phyloP scores from a whole-genome alignment of 1,140 invertebrate species.

The Harlomillsia oculata region DNA sequence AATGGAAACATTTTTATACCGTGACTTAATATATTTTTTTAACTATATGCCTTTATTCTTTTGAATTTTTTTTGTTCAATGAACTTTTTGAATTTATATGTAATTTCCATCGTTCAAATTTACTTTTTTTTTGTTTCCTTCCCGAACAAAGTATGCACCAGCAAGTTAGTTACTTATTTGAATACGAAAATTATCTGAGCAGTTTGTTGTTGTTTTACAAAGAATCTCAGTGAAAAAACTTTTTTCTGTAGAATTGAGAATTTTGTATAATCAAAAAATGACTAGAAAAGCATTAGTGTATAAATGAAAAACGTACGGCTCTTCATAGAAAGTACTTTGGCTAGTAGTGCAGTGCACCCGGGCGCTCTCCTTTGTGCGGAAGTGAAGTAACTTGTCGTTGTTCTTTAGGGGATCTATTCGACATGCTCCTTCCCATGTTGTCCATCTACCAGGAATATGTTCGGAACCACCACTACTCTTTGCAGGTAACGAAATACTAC shows the following conservation, averaged over 20 bases:
- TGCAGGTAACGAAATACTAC: slow-evolving; percentile 52
- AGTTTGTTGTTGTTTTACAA: no score
- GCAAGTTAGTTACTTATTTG: no score
- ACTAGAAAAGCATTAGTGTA: neutral
- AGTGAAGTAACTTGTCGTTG: neutral
- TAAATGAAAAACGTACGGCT: slow-evolving; percentile 2
- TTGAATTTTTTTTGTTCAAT: no score
- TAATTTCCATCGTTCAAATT: no score
- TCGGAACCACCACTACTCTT: slow-evolving; percentile 54
- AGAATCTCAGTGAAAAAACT: slow-evolving; percentile 2
- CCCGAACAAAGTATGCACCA: no score
- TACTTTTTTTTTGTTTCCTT: no score
- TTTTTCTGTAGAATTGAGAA: slow-evolving; percentile 6
- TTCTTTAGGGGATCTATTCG: slow-evolving; percentile 50
- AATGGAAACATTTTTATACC: no score
- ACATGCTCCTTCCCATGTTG: slow-evolving; percentile 56
- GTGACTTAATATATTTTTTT: no score
- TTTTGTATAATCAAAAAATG: neutral
- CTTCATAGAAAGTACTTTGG: slow-evolving; percentile 13
- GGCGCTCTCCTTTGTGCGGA: neutral
- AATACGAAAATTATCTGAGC: no score
- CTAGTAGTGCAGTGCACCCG: neutral
- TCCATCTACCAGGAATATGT: slow-evolving; percentile 59
- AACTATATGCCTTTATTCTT: no score
- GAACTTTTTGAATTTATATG: no score